Percentiles rank a stretch among this genome's conserved stretches.
These are phyloP conservation scores for Zosterops hypoxanthus DNA, from an alignment of 2,113 vertebrate species.

Conservation along the genomic window DNA sequence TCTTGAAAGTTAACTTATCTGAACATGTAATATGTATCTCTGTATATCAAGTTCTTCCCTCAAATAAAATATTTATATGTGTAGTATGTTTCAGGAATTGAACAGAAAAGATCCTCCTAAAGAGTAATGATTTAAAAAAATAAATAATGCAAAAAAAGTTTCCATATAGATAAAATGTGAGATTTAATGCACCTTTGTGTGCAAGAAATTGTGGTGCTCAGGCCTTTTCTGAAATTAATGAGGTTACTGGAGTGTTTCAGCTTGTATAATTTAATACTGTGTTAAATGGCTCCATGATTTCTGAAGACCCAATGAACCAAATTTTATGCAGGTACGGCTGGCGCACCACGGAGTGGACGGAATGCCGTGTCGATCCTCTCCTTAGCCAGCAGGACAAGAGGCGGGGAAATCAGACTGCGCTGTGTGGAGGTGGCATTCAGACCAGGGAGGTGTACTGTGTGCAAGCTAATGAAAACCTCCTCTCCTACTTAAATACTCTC, in stretches of 20 bases:
- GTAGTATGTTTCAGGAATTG: neutral
- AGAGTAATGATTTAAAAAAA: neutral
- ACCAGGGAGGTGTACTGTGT: constrained; percentile 90
- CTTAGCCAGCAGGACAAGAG: constrained; percentile 95
- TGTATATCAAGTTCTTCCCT: neutral
- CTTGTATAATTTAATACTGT: neutral
- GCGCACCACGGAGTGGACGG: constrained; percentile 92
- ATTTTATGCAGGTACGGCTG: constrained; percentile 82
- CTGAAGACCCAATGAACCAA: neutral
- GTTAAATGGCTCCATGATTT: neutral
- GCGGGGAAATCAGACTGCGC: constrained; percentile 87
- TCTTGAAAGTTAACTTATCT: neutral
- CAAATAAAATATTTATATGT: constrained; percentile 41
- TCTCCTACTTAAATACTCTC: constrained; percentile 79
- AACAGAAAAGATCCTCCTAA: neutral
- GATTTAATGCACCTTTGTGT: neutral
- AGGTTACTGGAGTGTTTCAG: neutral
- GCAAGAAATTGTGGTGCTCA: neutral
- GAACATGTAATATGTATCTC: neutral
- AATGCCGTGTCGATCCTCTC: constrained; percentile 89
- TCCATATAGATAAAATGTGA: neutral
- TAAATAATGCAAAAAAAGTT: neutral
- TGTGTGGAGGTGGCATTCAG: constrained; percentile 93
- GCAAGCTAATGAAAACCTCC: constrained; percentile 85
- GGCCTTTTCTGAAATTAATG: neutral